phyloP scores from a whole-genome alignment of 1,140 invertebrate genomes.

The Neodiprion lecontei region DNA sequence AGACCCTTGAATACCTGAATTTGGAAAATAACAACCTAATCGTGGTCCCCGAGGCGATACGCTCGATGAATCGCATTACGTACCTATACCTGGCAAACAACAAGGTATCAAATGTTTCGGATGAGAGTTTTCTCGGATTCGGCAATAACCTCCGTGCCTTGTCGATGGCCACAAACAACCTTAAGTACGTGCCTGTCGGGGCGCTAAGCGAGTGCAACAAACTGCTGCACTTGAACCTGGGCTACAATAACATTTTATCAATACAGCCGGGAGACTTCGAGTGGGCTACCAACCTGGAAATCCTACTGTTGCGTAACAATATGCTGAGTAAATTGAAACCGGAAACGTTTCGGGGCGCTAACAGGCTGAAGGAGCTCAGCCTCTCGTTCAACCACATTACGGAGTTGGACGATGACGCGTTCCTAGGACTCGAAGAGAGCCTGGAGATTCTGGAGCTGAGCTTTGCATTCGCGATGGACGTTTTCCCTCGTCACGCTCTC shows the following conservation, averaged over 20 bases:
- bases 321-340: constrained; percentile 76
- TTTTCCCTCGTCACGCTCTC: constrained; percentile 77
- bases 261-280: constrained; percentile 78
- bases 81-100: constrained; percentile 88
- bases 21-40: constrained; percentile 80
- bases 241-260: constrained; percentile 83
- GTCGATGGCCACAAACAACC: constrained; percentile 81
- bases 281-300: constrained; percentile 85
- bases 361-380: constrained; percentile 82
- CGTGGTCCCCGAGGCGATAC: constrained; percentile 72
- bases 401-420: constrained; percentile 78
- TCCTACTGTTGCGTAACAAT: constrained; percentile 85
- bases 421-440: constrained; percentile 74
- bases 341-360: constrained; percentile 72
- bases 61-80: constrained; percentile 70
- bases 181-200: constrained; percentile 73
- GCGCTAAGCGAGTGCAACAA: constrained; percentile 72
- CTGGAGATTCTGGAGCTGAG: constrained; percentile 85
- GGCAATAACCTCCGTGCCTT: constrained; percentile 73
- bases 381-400: constrained; percentile 87
- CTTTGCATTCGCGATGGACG: constrained; percentile 80
- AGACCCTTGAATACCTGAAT: constrained; percentile 81
- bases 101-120: constrained; percentile 67
- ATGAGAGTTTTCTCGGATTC: constrained; percentile 66
- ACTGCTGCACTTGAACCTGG: constrained; percentile 84